Evolutionary conservation across 1,140 invertebrate genomes (phyloP), one percentile per base, ranked within the genome.

Genomic region (Oppia nitens): DNA sequence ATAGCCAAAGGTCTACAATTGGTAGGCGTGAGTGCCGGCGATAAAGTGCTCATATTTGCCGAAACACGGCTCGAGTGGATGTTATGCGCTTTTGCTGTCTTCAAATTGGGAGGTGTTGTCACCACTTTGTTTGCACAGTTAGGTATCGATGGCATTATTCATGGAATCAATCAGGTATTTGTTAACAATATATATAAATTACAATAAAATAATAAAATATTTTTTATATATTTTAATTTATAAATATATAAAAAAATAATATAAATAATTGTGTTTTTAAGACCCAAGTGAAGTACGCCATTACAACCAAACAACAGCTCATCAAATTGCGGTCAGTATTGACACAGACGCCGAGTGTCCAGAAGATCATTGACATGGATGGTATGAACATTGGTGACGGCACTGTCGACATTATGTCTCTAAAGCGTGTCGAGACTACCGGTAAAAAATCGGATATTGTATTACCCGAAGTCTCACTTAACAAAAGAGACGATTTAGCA

Each of bases 61-160:
- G 94, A 98, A 75, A 98, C 94, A 0, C 77, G 92, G 62, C 85
- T 84, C 24, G 94, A 98, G 75, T 98, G 94, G 94, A 84, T 97
- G 80, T 81, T 96, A 40, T 83, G 88, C 0, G 86, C 90, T n/a
- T 49, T 55, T 32, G 55, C 56, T 32, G 50, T 64, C 45, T 48
- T 61, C 63, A 56, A 65, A 50, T 48, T 66, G 3, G 62, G 66
- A 21, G 63, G 64, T 25, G 47, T 75, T 77, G 84, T 97, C 62
- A 88, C 94, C 0, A 98, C 94, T 0, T 83, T 98, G 61, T 98
- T 98, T 70, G 87, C 93, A 1, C 98, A 92, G 0, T 77, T 98
- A 0, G 93, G 93, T 2, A 88, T 95, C 64, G 92, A 98, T 12
- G 94, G 91, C 2, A 85, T 98, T 50, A 81, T 86, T 0, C 92